Evolutionary conservation across 2,113 vertebrate species (phyloP), one percentile per base, ranked within the genome.

Genomic region (Xiphophorus hellerii): DNA sequence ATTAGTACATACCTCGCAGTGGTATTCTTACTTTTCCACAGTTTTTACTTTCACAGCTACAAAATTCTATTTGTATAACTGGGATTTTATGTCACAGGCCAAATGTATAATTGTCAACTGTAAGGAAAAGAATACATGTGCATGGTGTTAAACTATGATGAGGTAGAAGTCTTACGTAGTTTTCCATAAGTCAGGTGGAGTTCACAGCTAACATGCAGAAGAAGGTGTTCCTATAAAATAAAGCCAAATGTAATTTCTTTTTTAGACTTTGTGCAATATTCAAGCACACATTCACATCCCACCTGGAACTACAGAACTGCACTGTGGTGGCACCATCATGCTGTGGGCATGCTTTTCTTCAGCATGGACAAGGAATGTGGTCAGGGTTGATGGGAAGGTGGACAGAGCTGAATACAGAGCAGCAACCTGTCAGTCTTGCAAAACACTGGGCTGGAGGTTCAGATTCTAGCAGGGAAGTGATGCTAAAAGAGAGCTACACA

Each of bases 1-100:
- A n/a, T 54, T 35, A 12, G 62, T 73, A 77, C 71, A 74, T 80
- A 82, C 82, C 67, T 85, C 76, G 71, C 84, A 75, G 66, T 78
- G 72, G 10, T 74, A 74, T 62, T 58, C 22, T n/a, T 58, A n/a
- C 25, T 17, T 48, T 48, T 5, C 44, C 44, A 48, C 44, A 48
- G 17, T 48, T 48, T 48, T 1, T 48, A 44, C 14, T 20, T 58
- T 58, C 51, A 58, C 51, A 54, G 7, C 15, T 8, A 54, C 51
- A n/a, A 58, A n/a, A 20, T 25, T 58, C 22, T n/a, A n/a, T n/a
- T 9, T 25, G 17, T 25, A 25, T 58, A 25, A 58, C 51, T 58
- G 22, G 7, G 25, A 58, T 58, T n/a, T n/a, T n/a, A 58, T n/a
- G 51, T n/a, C 22, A 25, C 25, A 17, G 17, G 20, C 17, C 17